Evolutionary conservation across 2,888 invertebrate genomes (phyloP).

Genomic region (Eutolmus rufibarbis): DNA sequence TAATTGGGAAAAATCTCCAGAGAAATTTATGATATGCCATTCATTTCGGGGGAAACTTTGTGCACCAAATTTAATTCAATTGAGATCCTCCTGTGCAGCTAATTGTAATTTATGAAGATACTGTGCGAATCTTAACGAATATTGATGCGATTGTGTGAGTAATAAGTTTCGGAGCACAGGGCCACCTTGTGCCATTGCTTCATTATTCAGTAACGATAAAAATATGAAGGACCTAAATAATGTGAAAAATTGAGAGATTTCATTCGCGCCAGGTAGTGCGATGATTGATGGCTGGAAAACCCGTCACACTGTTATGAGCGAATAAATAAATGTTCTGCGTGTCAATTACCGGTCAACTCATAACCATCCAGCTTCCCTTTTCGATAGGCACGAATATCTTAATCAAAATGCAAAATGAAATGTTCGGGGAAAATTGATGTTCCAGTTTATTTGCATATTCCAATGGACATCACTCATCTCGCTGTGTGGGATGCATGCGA

Average conservation of each 20-base stretch:
- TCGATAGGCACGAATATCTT: conserved; percentile 9
- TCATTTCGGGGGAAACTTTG: background rate
- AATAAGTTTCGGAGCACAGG: background rate
- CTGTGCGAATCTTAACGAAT: background rate
- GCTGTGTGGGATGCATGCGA: background rate
- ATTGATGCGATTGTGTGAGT: background rate
- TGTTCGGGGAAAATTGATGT: conserved; percentile 7
- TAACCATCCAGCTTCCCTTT: background rate
- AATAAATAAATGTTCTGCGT: background rate
- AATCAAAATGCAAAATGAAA: conserved; percentile 1
- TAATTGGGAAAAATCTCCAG: background rate
- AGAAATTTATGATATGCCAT: background rate
- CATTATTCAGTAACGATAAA: background rate
- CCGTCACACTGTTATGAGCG: background rate
- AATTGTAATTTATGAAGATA: background rate
- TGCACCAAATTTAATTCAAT: background rate
- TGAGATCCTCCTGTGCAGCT: background rate
- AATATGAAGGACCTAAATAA: background rate
- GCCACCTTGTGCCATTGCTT: background rate
- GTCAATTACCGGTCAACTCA: background rate
- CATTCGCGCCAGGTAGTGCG: background rate
- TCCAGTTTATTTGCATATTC: conserved; percentile 27
- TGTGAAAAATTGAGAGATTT: background rate
- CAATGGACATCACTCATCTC: conserved; percentile 9
- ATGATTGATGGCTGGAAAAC: background rate